phyloP scores from a whole-genome alignment of 2,113 vertebrate species.

The Halichoeres trimaculatus region DNA sequence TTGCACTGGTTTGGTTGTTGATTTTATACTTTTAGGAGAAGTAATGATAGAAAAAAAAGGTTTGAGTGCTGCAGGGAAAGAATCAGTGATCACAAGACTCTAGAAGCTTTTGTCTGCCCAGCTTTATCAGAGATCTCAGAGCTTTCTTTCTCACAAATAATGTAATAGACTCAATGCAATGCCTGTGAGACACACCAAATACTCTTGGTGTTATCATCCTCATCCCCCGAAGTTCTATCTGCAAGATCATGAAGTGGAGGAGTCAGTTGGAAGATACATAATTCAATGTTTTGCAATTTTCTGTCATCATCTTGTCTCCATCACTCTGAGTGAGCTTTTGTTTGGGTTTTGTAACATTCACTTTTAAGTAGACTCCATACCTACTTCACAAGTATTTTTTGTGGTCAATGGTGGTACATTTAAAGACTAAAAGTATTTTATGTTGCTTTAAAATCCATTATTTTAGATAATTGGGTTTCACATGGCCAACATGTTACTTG shows the following conservation, averaged over 20 bases:
- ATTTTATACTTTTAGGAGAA: not conserved
- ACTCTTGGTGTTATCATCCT: not conserved
- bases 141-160: not conserved
- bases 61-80: constrained; percentile 1
- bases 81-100: not conserved
- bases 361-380: not conserved
- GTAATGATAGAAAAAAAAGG: not conserved
- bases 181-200: not conserved
- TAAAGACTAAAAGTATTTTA: too few relatives aligned
- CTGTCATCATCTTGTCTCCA: too few relatives aligned
- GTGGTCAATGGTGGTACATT: too few relatives aligned
- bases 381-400: too few relatives aligned
- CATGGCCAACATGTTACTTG: too few relatives aligned
- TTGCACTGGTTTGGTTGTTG: not conserved
- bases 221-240: not conserved
- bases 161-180: not conserved
- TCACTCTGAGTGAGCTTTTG: not conserved
- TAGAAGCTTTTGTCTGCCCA: not conserved
- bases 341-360: not conserved
- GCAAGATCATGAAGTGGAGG: not conserved
- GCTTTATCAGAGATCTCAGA: not conserved
- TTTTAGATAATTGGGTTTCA: too few relatives aligned
- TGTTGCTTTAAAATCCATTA: too few relatives aligned
- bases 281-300: too few relatives aligned
- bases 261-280: too few relatives aligned